Conservation (phyloP, 2,797 vertebrate species). For the Pseudochirops corinnae region DNA sequence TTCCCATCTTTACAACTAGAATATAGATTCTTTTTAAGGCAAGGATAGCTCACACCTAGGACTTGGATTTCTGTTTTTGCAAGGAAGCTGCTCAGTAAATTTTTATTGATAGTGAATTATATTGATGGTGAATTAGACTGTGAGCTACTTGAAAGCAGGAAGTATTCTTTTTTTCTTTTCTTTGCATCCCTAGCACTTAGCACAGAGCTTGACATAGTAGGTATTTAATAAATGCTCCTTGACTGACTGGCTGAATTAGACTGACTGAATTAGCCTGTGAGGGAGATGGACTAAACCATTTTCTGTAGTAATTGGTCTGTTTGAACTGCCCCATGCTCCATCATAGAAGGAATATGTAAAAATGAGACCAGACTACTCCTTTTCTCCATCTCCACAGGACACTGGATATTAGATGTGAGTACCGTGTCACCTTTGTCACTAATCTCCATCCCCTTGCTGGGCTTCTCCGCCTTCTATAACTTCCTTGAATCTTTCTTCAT, state of each 20-base stretch:
- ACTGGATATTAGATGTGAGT: background rate
- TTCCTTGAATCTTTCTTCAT: slow-evolving; percentile 27
- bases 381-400: background rate
- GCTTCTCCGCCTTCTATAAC: background rate
- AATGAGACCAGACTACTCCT: background rate
- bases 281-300: background rate
- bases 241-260: background rate
- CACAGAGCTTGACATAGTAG: background rate
- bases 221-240: background rate
- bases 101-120: background rate
- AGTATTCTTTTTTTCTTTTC: background rate
- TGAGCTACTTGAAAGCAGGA: background rate
- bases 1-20: background rate
- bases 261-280: background rate
- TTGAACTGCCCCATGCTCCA: background rate
- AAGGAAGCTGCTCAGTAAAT: background rate
- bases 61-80: background rate
- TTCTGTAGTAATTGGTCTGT: background rate
- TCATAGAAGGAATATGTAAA: background rate
- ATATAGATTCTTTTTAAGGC: background rate
- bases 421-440: slow-evolving; percentile 40
- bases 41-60: background rate
- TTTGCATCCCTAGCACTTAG: background rate
- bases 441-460: background rate
- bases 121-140: background rate